Conservation (phyloP, 53 echinoderm and acorn worm genomes). For the Temnopleurus reevesii region DNA sequence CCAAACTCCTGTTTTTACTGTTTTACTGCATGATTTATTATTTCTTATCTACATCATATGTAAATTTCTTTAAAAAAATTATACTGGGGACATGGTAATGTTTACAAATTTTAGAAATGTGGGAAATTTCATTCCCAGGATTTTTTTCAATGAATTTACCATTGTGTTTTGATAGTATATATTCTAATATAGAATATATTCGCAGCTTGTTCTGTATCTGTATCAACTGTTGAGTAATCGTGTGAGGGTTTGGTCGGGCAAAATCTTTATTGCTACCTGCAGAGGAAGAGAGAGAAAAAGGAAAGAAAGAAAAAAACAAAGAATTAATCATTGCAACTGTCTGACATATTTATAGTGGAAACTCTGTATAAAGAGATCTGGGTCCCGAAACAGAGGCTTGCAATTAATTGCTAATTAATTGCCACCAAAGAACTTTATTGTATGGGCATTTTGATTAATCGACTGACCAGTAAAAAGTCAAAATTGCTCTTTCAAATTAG, state of each 20-base stretch:
- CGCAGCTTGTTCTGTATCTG: neutral
- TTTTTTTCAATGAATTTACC: neutral
- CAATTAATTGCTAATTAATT: too few relatives aligned
- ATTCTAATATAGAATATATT: constrained; percentile 42
- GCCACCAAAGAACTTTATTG: too few relatives aligned
- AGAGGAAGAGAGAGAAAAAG: neutral
- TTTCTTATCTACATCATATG: neutral
- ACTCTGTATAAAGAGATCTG: too few relatives aligned
- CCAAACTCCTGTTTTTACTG: neutral
- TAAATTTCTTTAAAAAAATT: neutral
- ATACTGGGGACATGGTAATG: neutral
- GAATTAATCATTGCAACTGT: neutral
- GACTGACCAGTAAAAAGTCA: too few relatives aligned
- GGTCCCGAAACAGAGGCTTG: too few relatives aligned
- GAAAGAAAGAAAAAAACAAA: neutral
- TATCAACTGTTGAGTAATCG: neutral
- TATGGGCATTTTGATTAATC: too few relatives aligned
- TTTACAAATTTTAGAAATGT: too few relatives aligned
- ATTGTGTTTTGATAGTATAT: constrained; percentile 16
- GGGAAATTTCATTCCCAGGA: constrained; percentile 6
- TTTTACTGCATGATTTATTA: neutral
- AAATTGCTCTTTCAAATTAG: too few relatives aligned
- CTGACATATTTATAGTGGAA: too few relatives aligned
- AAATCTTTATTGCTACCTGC: neutral
- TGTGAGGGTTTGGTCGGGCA: neutral